A percentile compares a stretch with the other conserved stretches of the same genome.
phyloP scores from a whole-genome alignment of 2,113 vertebrate species.

The Dicaeum eximium region DNA sequence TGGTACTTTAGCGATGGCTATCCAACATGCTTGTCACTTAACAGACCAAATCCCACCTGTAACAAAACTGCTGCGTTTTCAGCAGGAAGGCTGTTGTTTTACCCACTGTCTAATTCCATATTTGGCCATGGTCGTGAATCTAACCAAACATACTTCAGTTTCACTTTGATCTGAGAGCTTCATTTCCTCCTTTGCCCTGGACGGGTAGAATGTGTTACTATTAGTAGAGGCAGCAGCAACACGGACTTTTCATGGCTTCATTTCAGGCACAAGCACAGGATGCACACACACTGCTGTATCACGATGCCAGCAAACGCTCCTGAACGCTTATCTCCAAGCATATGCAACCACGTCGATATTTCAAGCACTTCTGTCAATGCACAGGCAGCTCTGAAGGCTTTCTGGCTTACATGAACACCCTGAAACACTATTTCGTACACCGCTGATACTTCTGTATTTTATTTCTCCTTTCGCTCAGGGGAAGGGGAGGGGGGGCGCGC shows the following conservation, averaged over 20 bases:
- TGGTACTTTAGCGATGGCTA: background rate
- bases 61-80: background rate
- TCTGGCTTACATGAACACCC: background rate
- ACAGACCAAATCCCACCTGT: background rate
- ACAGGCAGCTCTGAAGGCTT: background rate
- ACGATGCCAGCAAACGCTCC: background rate
- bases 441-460: background rate
- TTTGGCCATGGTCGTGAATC: background rate
- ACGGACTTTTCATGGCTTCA: background rate
- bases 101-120: background rate
- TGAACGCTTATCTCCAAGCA: background rate
- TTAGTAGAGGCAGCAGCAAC: background rate
- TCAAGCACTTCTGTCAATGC: background rate
- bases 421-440: background rate
- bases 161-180: background rate
- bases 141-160: background rate
- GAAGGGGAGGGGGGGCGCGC: accelerated
- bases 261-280: background rate
- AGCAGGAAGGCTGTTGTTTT: background rate
- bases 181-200: background rate
- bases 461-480: background rate
- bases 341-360: background rate
- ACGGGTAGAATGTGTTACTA: background rate
- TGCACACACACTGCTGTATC: background rate
- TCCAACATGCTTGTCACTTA: background rate